Evolutionary conservation across 2,113 vertebrate genomes (phyloP).

Genomic region (Leptobrachium leishanense): DNA sequence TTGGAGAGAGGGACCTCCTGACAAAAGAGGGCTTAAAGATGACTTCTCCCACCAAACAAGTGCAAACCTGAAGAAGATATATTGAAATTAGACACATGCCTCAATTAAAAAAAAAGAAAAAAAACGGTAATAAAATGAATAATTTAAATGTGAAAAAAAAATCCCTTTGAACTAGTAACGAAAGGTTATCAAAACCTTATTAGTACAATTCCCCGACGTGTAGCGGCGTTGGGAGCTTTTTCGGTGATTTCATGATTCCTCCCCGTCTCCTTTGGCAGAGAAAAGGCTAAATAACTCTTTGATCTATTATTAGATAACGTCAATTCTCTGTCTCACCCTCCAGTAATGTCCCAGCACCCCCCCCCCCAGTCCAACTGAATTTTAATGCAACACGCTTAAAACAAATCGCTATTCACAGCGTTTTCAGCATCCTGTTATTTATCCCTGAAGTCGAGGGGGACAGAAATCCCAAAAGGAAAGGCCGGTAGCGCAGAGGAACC

Average conservation of each 20-base stretch:
- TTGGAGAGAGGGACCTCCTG: too few relatives aligned
- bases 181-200: too few relatives aligned
- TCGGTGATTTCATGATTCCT: neutral
- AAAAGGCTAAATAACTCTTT: neutral
- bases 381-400: slow-evolving; percentile 12
- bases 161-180: too few relatives aligned
- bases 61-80: too few relatives aligned
- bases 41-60: too few relatives aligned
- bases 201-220: too few relatives aligned
- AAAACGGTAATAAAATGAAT: too few relatives aligned
- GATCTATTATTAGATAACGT: slow-evolving; percentile 12
- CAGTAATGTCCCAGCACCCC: neutral
- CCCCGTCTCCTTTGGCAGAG: slow-evolving; percentile 8
- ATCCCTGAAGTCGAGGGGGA: slow-evolving; percentile 1
- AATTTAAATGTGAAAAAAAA: too few relatives aligned
- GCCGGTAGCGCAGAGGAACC: neutral
- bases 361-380: neutral
- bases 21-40: too few relatives aligned
- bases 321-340: neutral
- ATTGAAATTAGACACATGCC: too few relatives aligned
- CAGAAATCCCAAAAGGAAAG: neutral
- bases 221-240: too few relatives aligned
- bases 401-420: neutral
- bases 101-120: too few relatives aligned
- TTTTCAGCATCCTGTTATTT: slow-evolving; percentile 12